Percentiles rank a stretch among this genome's conserved stretches.
Evolutionary conservation across 1,140 invertebrate genomes (phyloP).

Genomic region (Trichomalopsis sarcophagae): DNA sequence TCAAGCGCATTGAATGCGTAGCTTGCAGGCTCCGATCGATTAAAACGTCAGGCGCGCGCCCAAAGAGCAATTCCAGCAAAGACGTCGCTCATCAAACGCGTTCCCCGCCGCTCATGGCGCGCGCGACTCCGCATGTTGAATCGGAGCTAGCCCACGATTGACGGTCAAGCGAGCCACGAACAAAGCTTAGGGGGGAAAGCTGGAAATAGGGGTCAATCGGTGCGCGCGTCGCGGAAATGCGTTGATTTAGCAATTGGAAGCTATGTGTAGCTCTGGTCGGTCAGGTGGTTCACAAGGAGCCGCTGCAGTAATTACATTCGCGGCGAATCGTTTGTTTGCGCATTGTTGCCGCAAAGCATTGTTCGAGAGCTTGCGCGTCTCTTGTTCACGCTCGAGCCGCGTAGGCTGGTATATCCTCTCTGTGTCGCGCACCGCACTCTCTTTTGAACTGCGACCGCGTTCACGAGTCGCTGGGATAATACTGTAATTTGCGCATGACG

Average conservation of each 20-base stretch:
- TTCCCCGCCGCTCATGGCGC: neutral
- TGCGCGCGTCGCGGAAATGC: slow-evolving; percentile 59
- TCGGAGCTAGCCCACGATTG: neutral
- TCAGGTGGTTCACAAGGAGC: slow-evolving; percentile 35
- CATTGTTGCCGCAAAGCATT: slow-evolving; percentile 71
- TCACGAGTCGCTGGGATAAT: neutral
- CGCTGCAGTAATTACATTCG: slow-evolving; percentile 66
- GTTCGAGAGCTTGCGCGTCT: slow-evolving; percentile 51
- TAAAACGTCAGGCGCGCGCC: no score
- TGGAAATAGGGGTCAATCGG: slow-evolving; percentile 56
- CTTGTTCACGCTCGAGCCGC: neutral
- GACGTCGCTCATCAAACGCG: neutral
- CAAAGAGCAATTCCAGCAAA: neutral
- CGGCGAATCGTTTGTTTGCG: slow-evolving; percentile 70
- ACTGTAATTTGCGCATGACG: no score
- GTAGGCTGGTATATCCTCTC: neutral
- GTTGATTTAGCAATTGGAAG: slow-evolving; percentile 67
- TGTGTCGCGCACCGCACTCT: neutral
- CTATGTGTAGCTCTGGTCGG: slow-evolving; percentile 22
- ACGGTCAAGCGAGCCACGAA: slow-evolving; percentile 22
- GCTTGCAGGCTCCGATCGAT: no score
- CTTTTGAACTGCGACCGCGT: neutral
- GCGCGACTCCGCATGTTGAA: neutral
- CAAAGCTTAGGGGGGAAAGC: neutral
- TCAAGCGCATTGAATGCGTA: no score